These are phyloP conservation scores for Daboia siamensis DNA, from an alignment of 2,113 vertebrate genomes.

Conservation along the genomic window DNA sequence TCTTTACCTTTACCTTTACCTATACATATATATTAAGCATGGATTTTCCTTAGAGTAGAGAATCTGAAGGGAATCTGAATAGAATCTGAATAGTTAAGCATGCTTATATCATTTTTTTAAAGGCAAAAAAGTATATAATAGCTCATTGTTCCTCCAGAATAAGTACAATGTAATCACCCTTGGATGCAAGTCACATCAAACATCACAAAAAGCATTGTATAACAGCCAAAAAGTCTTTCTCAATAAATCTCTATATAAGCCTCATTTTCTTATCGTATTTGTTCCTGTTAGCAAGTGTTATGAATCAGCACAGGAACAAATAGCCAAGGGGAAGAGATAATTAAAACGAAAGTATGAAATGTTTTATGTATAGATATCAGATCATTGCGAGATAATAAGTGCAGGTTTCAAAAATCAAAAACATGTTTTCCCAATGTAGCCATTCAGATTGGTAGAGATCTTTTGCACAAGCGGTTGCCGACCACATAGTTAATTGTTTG, in stretches of 20 bases:
- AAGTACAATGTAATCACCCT: slow-evolving; percentile 55
- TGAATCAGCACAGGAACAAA: slow-evolving; percentile 68
- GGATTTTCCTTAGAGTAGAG: background rate
- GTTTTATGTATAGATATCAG: slow-evolving; percentile 31
- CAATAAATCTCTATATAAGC: slow-evolving; percentile 41
- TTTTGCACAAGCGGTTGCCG: background rate
- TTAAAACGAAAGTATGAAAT: slow-evolving; percentile 49
- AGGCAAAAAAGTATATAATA: slow-evolving; percentile 25
- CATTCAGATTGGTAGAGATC: background rate
- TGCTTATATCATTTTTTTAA: background rate
- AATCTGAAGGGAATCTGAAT: background rate
- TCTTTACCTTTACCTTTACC: no score
- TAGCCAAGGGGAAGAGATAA: slow-evolving; percentile 54
- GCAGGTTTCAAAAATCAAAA: slow-evolving; percentile 26
- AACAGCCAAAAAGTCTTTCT: slow-evolving; percentile 48
- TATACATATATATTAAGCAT: background rate
- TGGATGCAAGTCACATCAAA: slow-evolving; percentile 53
- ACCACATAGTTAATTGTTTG: background rate
- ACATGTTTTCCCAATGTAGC: background rate
- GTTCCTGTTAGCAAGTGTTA: slow-evolving; percentile 60
- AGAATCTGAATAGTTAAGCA: background rate
- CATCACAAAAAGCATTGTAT: slow-evolving; percentile 53
- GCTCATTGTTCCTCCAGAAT: slow-evolving; percentile 47
- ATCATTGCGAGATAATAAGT: slow-evolving; percentile 26
- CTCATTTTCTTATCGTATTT: slow-evolving; percentile 59